A percentile compares a stretch with the other conserved stretches of the same genome.
These are phyloP conservation scores for Rhinichthys osculus DNA, from an alignment of 2,797 vertebrate genomes.

Conservation along the genomic window DNA sequence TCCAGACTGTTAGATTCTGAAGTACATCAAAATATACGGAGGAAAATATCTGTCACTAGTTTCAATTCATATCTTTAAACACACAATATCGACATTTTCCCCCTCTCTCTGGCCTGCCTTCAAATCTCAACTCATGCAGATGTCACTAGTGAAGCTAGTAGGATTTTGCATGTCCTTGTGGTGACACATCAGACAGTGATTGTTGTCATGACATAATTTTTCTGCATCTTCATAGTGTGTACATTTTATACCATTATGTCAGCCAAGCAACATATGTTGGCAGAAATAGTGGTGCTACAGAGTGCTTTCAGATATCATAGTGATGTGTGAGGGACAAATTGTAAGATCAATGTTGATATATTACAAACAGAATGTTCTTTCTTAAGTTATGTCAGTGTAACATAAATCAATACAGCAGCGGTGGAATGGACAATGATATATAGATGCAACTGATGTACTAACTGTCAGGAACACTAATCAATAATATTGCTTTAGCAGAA, in stretches of 20 bases:
- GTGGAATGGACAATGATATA: slow-evolving; percentile 27
- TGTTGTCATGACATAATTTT: not conserved
- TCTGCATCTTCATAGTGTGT: not conserved
- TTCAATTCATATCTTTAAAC: not conserved
- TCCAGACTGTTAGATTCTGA: not conserved
- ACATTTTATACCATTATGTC: not conserved
- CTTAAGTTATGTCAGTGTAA: slow-evolving; percentile 33
- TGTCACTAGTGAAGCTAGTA: not conserved
- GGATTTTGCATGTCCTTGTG: not conserved
- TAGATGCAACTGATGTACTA: slow-evolving; percentile 45
- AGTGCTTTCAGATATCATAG: not conserved
- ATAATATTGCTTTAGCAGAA: slow-evolving; percentile 46
- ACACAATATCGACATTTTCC: too few species aligned
- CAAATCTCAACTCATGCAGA: too few species aligned
- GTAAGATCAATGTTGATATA: slow-evolving; percentile 29
- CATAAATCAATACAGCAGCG: slow-evolving; percentile 31
- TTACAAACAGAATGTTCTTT: slow-evolving; percentile 30
- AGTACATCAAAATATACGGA: not conserved
- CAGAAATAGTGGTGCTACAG: not conserved
- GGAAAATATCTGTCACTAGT: not conserved
- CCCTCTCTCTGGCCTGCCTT: too few species aligned
- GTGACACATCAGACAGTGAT: not conserved
- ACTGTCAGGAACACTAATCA: slow-evolving; percentile 43
- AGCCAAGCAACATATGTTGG: not conserved
- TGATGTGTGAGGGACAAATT: not conserved